These are phyloP conservation scores for Sorex fumeus DNA, from an alignment of 2,113 vertebrate genomes.

Conservation along the genomic window DNA sequence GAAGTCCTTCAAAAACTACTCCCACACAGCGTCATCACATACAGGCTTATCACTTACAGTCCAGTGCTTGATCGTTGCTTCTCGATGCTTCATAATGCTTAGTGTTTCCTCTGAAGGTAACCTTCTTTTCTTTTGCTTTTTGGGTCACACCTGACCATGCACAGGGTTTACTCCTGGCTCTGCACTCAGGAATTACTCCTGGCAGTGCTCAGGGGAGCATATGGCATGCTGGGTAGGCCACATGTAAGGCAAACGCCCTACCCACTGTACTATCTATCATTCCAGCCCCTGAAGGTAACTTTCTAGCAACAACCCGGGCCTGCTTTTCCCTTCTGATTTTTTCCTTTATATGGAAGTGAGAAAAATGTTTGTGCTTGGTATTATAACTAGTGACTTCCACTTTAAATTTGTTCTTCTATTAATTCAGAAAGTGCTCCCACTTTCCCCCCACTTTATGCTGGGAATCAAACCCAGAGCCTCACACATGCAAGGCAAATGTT, in stretches of 20 bases:
- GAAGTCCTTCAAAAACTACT: background rate
- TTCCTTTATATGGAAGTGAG: background rate
- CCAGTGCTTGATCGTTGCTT: background rate
- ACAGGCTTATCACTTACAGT: background rate
- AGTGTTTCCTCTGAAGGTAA: background rate
- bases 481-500: too few species aligned
- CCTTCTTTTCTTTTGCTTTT: too few species aligned
- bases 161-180: too few species aligned
- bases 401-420: conserved; percentile 37
- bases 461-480: too few species aligned
- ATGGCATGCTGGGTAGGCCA: too few species aligned
- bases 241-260: too few species aligned
- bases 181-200: too few species aligned
- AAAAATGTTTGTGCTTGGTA: background rate
- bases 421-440: background rate
- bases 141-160: too few species aligned
- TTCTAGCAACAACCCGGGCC: background rate
- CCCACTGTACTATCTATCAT: too few species aligned
- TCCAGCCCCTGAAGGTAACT: background rate
- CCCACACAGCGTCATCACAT: too few species aligned
- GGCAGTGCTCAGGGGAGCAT: too few species aligned
- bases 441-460: background rate
- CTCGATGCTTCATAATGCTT: background rate
- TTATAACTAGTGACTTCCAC: background rate
- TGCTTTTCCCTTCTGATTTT: conserved; percentile 43